Conservation (phyloP, 1,140 invertebrate genomes). For the Leptestheria dahalacensis region DNA sequence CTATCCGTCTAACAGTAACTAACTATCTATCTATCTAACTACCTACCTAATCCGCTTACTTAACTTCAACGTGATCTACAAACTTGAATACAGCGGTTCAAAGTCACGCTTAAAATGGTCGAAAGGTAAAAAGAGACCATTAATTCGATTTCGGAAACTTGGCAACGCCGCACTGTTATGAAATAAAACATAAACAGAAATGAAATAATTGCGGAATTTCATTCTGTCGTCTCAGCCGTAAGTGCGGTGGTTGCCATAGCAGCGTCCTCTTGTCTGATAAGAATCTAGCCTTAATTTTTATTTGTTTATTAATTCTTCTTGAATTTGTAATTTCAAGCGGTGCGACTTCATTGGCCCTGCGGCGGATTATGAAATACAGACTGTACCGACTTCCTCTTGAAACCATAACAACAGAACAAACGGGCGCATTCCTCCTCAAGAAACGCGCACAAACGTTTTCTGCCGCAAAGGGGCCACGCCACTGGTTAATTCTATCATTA, state of each 20-base stretch:
- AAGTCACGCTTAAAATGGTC: too few species aligned
- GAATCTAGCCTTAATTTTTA: too few species aligned
- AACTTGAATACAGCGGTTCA: too few species aligned
- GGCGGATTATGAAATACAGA: background rate
- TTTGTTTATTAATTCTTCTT: too few species aligned
- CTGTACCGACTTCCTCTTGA: background rate
- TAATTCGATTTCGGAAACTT: background rate
- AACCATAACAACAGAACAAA: background rate
- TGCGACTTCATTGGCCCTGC: background rate
- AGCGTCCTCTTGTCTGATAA: background rate
- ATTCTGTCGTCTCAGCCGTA: background rate
- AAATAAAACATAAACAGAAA: background rate
- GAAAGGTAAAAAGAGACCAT: too few species aligned
- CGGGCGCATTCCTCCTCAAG: background rate
- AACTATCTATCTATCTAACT: too few species aligned
- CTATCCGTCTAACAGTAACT: too few species aligned
- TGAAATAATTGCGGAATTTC: background rate
- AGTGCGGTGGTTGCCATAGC: background rate
- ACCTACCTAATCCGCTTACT: too few species aligned
- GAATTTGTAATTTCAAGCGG: background rate
- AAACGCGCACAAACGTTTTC: background rate
- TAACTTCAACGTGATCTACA: too few species aligned
- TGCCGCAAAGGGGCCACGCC: too few species aligned
- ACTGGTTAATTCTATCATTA: too few species aligned
- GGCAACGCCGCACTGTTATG: background rate